Evolutionary conservation across 1,140 invertebrate species (phyloP).

Genomic region (Triops longicaudatus): DNA sequence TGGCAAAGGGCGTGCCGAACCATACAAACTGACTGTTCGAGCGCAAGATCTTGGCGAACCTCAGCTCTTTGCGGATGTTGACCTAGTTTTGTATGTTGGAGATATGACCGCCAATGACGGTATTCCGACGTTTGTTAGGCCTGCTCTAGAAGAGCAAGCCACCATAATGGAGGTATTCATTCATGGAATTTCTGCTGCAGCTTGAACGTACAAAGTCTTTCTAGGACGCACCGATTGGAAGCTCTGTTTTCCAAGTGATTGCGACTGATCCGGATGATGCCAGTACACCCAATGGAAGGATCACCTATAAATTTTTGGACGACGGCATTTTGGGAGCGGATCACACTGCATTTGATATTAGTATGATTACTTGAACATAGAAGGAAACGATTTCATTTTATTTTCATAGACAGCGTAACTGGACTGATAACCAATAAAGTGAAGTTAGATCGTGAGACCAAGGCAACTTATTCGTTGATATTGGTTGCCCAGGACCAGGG

Average conservation of each 20-base stretch:
- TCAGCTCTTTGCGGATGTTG: slow-evolving; percentile 51
- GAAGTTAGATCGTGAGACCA: slow-evolving; percentile 59
- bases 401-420: slow-evolving; percentile 45
- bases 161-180: slow-evolving; percentile 54
- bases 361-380: slow-evolving; percentile 36
- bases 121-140: slow-evolving; percentile 63
- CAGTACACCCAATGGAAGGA: slow-evolving; percentile 58
- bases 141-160: slow-evolving; percentile 57
- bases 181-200: slow-evolving; percentile 25
- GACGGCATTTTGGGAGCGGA: slow-evolving; percentile 52
- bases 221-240: slow-evolving; percentile 60
- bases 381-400: slow-evolving; percentile 28
- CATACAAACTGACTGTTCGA: slow-evolving; percentile 57
- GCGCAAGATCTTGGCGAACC: slow-evolving; percentile 60
- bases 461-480: slow-evolving; percentile 62
- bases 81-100: slow-evolving; percentile 59
- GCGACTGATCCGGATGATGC: slow-evolving; percentile 71
- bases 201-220: slow-evolving; percentile 16
- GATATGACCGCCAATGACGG: slow-evolving; percentile 77
- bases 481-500: slow-evolving; percentile 65
- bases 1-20: slow-evolving; percentile 64
- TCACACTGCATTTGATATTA: slow-evolving; percentile 55
- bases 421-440: slow-evolving; percentile 63
- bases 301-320: slow-evolving; percentile 61
- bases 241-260: slow-evolving; percentile 64